Evolutionary conservation across 1,140 invertebrate genomes (phyloP).

Genomic region (Calycopis cecrops): DNA sequence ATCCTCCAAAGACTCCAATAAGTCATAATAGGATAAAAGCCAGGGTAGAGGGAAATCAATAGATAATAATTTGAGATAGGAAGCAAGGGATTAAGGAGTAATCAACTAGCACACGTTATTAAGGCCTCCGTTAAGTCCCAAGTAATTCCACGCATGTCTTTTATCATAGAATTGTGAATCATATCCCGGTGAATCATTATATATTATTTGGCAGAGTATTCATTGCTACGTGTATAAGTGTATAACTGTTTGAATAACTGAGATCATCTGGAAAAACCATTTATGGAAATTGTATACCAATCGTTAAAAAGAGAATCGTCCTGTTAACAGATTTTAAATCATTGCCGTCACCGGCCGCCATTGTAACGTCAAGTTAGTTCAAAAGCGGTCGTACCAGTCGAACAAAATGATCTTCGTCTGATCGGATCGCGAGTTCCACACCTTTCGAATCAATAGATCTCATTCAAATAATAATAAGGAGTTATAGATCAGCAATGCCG

Average conservation of each 20-base stretch:
- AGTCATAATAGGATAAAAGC: too few species aligned
- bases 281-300: slow-evolving; percentile 72
- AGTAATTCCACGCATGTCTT: slow-evolving; percentile 39
- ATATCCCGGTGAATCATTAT: slow-evolving; percentile 3
- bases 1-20: too few species aligned
- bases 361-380: slow-evolving; percentile 72
- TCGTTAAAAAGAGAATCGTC: slow-evolving; percentile 73
- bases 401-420: slow-evolving; percentile 70
- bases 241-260: slow-evolving; percentile 43
- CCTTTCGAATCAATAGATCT: slow-evolving; percentile 70
- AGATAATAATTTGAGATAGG: slow-evolving; percentile 61
- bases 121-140: slow-evolving; percentile 52
- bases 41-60: slow-evolving; percentile 25
- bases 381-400: slow-evolving; percentile 67
- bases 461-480: slow-evolving; percentile 73
- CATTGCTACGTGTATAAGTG: slow-evolving; percentile 49
- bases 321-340: slow-evolving; percentile 75
- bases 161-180: background rate
- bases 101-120: slow-evolving; percentile 48
- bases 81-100: slow-evolving; percentile 34
- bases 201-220: slow-evolving; percentile 30
- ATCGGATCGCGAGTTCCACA: slow-evolving; percentile 64
- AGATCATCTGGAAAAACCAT: slow-evolving; percentile 65
- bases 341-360: slow-evolving; percentile 66
- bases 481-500: slow-evolving; percentile 67